Evolutionary conservation across 1,140 invertebrate species (phyloP), one percentile per base, ranked within the genome.

Genomic region (Venturia canescens): DNA sequence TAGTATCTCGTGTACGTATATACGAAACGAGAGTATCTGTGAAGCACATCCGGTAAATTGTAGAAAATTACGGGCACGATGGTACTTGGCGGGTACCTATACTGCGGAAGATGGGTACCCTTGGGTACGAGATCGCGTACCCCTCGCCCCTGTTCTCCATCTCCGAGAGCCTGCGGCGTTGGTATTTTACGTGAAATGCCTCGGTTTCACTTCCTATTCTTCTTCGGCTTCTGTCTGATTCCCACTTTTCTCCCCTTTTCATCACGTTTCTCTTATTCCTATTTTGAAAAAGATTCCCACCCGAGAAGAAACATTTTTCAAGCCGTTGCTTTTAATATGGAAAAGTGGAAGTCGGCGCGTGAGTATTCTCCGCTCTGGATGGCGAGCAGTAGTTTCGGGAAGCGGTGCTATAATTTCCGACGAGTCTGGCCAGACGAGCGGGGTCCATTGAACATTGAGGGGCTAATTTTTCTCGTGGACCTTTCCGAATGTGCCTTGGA

Each of bases 31-130:
- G 23, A 63, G 66, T 29, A 31, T 69, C 18, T 31, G 29, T 69
- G 27, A 31, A 31, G 66, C 16, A 69, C 27, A 69, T 31, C 66
- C 66, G 66, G 66, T 69, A 69, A 69, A 69, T 69, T 69, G 26
- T 69, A 31, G 66, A 69, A 69, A 69, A 69, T 69, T 69, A 69
- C 27, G 29, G 66, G 66, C 27, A 69, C 66, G 66, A 69, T 69
- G 66, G 66, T 21, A 69, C 66, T 69, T 31, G 66, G 27, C 29
- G 27, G 26, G 66, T 69, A 69, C 66, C 26, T 31, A 69, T 31
- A 31, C 0, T 31, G 29, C 66, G 23, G 60, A 63, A 63, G 66
- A 31, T 69, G n/a, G 29, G 66, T 69, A 29, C 66, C 66, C 66
- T 69, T 69, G 66, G 27, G 66, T 69, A 31, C 66, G 66, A 44